phyloP scores from a whole-genome alignment of 1,140 invertebrate genomes.

The Eriosoma lanigerum region DNA sequence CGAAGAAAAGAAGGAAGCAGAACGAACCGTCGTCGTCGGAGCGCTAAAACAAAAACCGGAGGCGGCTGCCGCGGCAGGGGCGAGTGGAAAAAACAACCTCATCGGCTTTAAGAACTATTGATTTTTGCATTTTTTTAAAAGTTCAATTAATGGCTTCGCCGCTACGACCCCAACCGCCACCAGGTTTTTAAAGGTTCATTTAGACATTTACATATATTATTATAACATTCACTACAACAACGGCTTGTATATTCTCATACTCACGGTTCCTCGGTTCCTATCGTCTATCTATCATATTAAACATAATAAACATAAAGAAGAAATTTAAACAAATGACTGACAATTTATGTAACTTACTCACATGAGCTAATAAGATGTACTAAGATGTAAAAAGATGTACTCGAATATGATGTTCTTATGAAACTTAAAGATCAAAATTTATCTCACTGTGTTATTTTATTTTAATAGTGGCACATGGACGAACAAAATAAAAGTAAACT shows the following conservation, averaged over 20 bases:
- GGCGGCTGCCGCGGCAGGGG: background rate
- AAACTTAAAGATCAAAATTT: too few species aligned
- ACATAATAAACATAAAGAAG: background rate
- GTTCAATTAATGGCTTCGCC: conserved; percentile 50
- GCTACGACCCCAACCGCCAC: background rate
- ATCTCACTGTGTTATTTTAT: too few species aligned
- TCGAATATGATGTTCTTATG: too few species aligned
- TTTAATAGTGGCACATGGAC: too few species aligned
- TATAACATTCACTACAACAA: too few species aligned
- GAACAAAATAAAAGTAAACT: too few species aligned
- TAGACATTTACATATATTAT: background rate
- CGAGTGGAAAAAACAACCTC: conserved; percentile 44
- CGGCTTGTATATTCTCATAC: too few species aligned
- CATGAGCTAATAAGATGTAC: too few species aligned
- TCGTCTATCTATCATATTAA: background rate
- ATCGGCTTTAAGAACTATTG: conserved; percentile 52
- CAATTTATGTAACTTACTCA: too few species aligned
- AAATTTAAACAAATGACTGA: too few species aligned
- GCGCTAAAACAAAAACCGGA: conserved; percentile 45
- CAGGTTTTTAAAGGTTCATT: conserved; percentile 29
- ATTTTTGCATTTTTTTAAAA: conserved; percentile 51
- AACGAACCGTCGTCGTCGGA: conserved; percentile 28
- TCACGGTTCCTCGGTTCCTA: too few species aligned
- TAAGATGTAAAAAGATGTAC: too few species aligned
- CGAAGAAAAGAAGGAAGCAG: conserved; percentile 36